Evolutionary conservation across 1,140 invertebrate genomes (phyloP), one percentile per base, ranked within the genome.

Genomic region (Stegodyphus dumicola): DNA sequence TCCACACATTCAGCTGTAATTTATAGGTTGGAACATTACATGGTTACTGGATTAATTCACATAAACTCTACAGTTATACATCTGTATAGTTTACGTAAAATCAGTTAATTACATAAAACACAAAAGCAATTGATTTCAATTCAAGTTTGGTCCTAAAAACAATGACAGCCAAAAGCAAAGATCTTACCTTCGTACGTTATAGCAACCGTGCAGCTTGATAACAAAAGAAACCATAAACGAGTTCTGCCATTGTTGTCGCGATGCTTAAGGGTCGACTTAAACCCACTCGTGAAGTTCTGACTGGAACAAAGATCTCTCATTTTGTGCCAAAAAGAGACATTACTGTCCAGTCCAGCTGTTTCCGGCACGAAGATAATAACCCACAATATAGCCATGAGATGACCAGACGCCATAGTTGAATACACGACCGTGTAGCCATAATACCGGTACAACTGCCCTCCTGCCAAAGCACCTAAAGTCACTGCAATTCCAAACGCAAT

Each of bases 401-500:
- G 84, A 17, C 84, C 84, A 15, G 49, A n/a, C 7, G 75, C 17
- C 54, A 66, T 54, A 9, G 76, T 74, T 6, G 15, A 48, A 15
- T 51, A 77, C 2, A 87, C 78, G 5, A 13, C 15, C 17, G 65
- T 7, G 49, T 81, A 81, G 2, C 74, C 65, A 4, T 73, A 83
- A 53, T 52, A 33, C 11, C 77, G 10, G 52, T 81, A 87, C 6
- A 87, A 10, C 11, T 83, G 65, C 7, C 78, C 86, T 48, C 78
- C 86, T 0, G 74, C 66, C 6, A 81, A 15, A 3, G 78, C 77
- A n/a, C 78, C 90, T 0, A 91, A n/a, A 49, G 89, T 53, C 54
- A 88, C 88, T 18, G 91, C 91, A 78, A 92, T 86, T 33, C 91
- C 81, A 56, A 92, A 88, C 74, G 89, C 89, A 18, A 65, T 80